These are phyloP conservation scores for Cephalophus harveyi DNA, from an alignment of 2,113 vertebrate species.

Conservation along the genomic window DNA sequence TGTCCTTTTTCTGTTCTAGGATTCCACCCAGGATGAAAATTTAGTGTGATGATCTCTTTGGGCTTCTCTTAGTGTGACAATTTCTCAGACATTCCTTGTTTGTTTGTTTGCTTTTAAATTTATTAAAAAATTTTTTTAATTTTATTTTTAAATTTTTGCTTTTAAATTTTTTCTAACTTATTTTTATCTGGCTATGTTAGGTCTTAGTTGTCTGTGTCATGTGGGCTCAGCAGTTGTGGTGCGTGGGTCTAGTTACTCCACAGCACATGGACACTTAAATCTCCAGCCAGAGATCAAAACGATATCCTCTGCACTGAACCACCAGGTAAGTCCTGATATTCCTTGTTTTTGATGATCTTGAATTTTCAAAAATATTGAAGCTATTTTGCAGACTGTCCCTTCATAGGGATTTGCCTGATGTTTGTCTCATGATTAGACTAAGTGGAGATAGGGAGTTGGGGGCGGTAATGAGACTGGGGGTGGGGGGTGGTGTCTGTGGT, in stretches of 20 bases:
- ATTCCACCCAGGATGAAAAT: neutral
- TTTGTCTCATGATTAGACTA: neutral
- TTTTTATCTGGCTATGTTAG: neutral
- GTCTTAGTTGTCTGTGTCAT: neutral
- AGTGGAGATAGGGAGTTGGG: neutral
- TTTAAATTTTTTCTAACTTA: neutral
- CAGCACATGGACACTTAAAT: neutral
- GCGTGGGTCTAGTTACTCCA: neutral
- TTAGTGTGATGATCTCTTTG: neutral
- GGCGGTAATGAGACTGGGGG: neutral
- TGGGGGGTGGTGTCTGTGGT: neutral
- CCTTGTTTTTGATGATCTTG: neutral
- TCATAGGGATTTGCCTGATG: neutral
- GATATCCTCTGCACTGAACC: neutral
- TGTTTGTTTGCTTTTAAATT: neutral
- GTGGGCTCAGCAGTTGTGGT: neutral
- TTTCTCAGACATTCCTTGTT: neutral
- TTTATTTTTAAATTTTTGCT: neutral
- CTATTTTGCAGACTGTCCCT: neutral
- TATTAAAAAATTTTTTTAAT: neutral
- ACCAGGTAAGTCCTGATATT: neutral
- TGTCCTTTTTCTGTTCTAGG: neutral
- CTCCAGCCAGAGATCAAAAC: neutral
- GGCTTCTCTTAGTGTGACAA: neutral
- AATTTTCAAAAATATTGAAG: neutral